Base-by-base conservation (phyloP, 2,797 vertebrate genomes). In the Euphonia xanthogaster region DNA sequence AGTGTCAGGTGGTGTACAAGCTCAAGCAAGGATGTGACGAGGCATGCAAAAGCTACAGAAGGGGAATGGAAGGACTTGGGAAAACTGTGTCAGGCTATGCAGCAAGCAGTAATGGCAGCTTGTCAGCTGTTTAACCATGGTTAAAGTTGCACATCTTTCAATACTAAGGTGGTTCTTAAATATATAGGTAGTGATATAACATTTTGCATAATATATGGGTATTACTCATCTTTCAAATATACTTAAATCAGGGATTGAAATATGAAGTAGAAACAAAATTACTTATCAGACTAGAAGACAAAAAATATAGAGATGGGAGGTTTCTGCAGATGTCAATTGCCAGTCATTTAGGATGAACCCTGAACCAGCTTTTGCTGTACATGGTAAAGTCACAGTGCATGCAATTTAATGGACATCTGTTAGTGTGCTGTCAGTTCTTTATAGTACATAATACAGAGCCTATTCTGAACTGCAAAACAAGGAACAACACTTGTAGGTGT, bases 201-300 rank as follows among this genome's bases (percentile, higher is more conserved):
- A 31, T 28, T 60, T 23, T 63, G 25, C 53, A 27, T 42, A 79
- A 66, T 51, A 28, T 16, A 30, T 47, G 15, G 7, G 19, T 33
- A 15, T 28, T 57, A 40, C 14, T 72, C 54, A 40, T 79, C 51
- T 97, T 96, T 97, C 62, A 86, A 79, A 91, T 61, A 14, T 39
- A 75, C 85, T 78, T 94, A 90, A 95, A 93, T 87, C 40, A 39
- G 82, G 60, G 20, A 44, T 92, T 96, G 79, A 95, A 82, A 90
- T 63, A 57, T 78, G 65, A 86, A 82, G 79, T 60, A 72, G 53
- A 87, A 86, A 66, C 48, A 93, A 93, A 97, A 93, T 73, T 90
- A 24, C 24, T 75, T 51, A 76, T 67, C 21, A 23, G 21, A 11
- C 37, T 48, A 42, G 53, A 94, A 74, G 70, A 82, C 42, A 79